Evolutionary conservation across 1,140 invertebrate species (phyloP).

Genomic region (Brachionus rotundiformis): DNA sequence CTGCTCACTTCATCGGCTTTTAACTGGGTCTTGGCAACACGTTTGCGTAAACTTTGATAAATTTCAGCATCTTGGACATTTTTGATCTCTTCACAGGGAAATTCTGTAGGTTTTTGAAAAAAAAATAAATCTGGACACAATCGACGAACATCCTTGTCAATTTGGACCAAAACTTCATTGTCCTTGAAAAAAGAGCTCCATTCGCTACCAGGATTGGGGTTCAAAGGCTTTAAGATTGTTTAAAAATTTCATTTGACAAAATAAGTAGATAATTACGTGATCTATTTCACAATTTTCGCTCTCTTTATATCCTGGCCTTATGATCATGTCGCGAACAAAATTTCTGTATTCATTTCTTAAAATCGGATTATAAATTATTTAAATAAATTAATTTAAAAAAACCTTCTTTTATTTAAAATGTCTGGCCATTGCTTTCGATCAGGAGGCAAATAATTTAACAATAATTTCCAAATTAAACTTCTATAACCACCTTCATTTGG

Average conservation of each 20-base stretch:
- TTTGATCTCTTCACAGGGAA: slow-evolving; percentile 64
- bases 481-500: slow-evolving; percentile 32
- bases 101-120: slow-evolving; percentile 88
- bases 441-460: slow-evolving; percentile 30
- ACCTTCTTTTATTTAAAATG: slow-evolving; percentile 30
- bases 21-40: slow-evolving; percentile 68
- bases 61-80: slow-evolving; percentile 43
- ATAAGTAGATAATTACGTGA: background rate
- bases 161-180: slow-evolving; percentile 91
- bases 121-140: slow-evolving; percentile 94
- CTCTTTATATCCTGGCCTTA: slow-evolving; percentile 25
- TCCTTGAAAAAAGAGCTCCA: slow-evolving; percentile 93
- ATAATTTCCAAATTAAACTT: slow-evolving; percentile 52
- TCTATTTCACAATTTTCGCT: slow-evolving; percentile 16
- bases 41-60: slow-evolving; percentile 70
- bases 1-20: slow-evolving; percentile 32
- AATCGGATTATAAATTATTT: background rate
- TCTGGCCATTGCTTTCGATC: slow-evolving; percentile 18
- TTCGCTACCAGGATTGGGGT: slow-evolving; percentile 84
- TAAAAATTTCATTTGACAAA: background rate
- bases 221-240: slow-evolving; percentile 76
- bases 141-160: slow-evolving; percentile 82
- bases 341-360: slow-evolving; percentile 41
- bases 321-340: slow-evolving; percentile 48
- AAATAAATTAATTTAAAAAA: background rate